Evolutionary conservation across 2,113 vertebrate species (phyloP), one percentile per base, ranked within the genome.

Genomic region (Mustelus asterias): DNA sequence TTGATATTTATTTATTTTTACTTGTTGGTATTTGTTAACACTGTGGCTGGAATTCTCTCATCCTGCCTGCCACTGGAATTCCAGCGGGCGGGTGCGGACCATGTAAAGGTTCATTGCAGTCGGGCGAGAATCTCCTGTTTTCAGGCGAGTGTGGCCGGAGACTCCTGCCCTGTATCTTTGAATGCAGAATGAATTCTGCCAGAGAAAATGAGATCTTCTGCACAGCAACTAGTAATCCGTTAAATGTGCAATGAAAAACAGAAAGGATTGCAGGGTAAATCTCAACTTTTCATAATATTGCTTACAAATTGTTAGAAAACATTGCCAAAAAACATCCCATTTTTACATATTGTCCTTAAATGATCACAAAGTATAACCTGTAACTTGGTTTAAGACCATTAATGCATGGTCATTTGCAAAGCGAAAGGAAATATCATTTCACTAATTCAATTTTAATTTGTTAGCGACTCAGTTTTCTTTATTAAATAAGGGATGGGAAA

Each of bases 201-300:
- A 16, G 3, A 60, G 88, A 60, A 90, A 90, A 90, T 90, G 26
- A 90, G 88, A 90, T 90, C 60, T 90, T 90, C 88, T 90, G 88
- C 88, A 63, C 54, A 90, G 11, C 88, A 90, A 54, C 88, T 90
- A 60, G 54, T 29, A 90, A 90, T 90, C 88, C 54, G 60, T 90
- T 90, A 60, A 89, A 90, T 63, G 2, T 60, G 48, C 58, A 90
- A 63, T 58, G 54, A 60, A 16, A 63, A 90, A 90, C 54, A 90
- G 26, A 90, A 60, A 60, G 37, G 58, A 29, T 48, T 60, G 88
- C 54, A 24, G 24, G 54, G 88, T 13, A 33, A 90, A 60, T 26
- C 48, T 60, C 88, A 94, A 95, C 54, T 95, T 54, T 76, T 72
- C 69, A 72, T 54, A 95, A 54, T 76, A 44, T 22, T 95, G 67